Conservation (phyloP, 2,113 vertebrate genomes). For the Chelonoidis abingdonii region DNA sequence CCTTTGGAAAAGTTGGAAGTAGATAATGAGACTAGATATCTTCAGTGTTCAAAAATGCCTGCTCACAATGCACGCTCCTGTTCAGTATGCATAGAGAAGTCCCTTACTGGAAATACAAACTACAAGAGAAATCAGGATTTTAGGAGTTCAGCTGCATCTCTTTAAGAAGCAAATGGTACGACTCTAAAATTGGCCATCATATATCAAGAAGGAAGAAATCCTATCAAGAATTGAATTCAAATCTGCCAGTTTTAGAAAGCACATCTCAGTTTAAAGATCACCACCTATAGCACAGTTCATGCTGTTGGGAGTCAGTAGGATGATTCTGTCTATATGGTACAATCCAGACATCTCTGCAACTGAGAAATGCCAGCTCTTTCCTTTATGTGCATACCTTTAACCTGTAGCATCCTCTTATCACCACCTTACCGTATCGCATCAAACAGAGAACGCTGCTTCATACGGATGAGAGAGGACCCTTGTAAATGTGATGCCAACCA, state of each 20-base stretch:
- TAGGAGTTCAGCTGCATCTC: neutral
- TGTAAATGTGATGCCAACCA: neutral
- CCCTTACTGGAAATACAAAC: neutral
- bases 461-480: neutral
- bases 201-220: neutral
- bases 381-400: rapidly evolving
- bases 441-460: neutral
- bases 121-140: neutral
- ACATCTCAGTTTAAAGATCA: neutral
- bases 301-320: neutral
- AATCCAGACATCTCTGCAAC: slow-evolving; percentile 27
- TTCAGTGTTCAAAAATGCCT: rapidly evolving
- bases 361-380: slow-evolving; percentile 13
- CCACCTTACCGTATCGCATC: neutral
- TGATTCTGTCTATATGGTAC: slow-evolving; percentile 5
- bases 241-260: neutral
- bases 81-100: neutral
- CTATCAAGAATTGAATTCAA: neutral
- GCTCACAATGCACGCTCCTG: rapidly evolving
- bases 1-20: neutral
- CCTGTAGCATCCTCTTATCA: neutral
- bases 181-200: neutral
- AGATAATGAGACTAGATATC: neutral
- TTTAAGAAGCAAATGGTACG: neutral
- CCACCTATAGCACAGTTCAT: neutral